A percentile compares a stretch with the other conserved stretches of the same genome.
phyloP scores from a whole-genome alignment of 1,140 invertebrate species.

The Nephila pilipes region DNA sequence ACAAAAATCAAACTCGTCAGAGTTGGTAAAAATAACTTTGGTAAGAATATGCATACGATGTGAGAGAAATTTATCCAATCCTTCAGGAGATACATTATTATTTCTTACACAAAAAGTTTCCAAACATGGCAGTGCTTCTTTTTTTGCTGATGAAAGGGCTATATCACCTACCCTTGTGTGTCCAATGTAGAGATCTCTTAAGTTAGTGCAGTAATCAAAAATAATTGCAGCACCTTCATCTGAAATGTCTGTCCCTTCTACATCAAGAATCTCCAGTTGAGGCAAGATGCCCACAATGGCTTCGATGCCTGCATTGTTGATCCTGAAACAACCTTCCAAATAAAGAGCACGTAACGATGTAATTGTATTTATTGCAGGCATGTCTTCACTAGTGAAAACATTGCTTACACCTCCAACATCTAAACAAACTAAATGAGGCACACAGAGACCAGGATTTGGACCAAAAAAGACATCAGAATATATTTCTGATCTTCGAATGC shows the following conservation, averaged over 20 bases:
- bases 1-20: neutral
- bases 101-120: slow-evolving; percentile 14
- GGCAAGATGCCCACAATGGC: slow-evolving; percentile 37
- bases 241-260: slow-evolving; percentile 72
- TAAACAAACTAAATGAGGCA: slow-evolving; percentile 51
- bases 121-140: neutral
- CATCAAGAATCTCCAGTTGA: slow-evolving; percentile 61
- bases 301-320: slow-evolving; percentile 70
- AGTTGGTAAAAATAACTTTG: neutral
- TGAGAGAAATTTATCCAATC: slow-evolving; percentile 33
- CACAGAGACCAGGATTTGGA: neutral
- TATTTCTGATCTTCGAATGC: slow-evolving; percentile 48
- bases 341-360: slow-evolving; percentile 39
- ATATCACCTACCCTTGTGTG: slow-evolving; percentile 34
- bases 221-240: slow-evolving; percentile 36
- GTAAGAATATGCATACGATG: neutral
- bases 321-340: slow-evolving; percentile 45
- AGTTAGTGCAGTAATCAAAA: slow-evolving; percentile 45
- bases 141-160: neutral
- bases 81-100: slow-evolving; percentile 42
- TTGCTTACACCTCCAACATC: slow-evolving; percentile 54
- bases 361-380: neutral
- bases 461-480: slow-evolving; percentile 35
- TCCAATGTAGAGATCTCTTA: slow-evolving; percentile 57
- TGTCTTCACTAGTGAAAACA: slow-evolving; percentile 58